Base-by-base conservation (phyloP, 2,888 invertebrate species). In the Habrosyne pyritoides region DNA sequence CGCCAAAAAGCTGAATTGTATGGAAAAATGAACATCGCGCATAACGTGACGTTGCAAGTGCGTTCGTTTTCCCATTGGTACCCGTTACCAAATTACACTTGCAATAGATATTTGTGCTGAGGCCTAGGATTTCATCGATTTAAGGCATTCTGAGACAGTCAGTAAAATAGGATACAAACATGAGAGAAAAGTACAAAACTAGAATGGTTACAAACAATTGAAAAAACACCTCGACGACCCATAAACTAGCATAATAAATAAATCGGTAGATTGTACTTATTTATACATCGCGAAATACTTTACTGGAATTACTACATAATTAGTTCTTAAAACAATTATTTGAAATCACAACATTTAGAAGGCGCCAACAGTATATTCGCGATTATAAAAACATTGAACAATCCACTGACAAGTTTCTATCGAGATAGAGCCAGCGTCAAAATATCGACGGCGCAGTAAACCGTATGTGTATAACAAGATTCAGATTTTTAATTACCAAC, bases 221-320 rank as follows among this genome's bases (percentile, higher is more conserved):
- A 36, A 12, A 12, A 30, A 30, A 12, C 33, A 18, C 8, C 42
- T 2, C 42, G 14, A 42, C 42, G 18, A 42, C n/a, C 7, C 18
- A 42, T 18, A 42, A 8, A 42, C 42, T 42, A 42, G 8, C 8
- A 18, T 18, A 42, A 42, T 42, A 50, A 28, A 50, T 50, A 50
- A n/a, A 30, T 8, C 18, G 3, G 10, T 28, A 10, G 50, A 50
- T 50, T 30, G 50, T 28, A 30, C 50, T 10, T 48, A 48, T 24
- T 49, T 50, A 50, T 24, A 30, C 26, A 50, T 21, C 50, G 50
- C 50, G 47, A 28, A 50, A 10, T 22, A 24, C 21, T 26, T 12
- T 6, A 47, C 21, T 7, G 1, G 10, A n/a, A 48, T 48, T 24
- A 12, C 1, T 21, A 1, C 21, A 46, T 10, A 46, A 10, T 18